Evolutionary conservation across 1,140 invertebrate genomes (phyloP), one percentile per base, ranked within the genome.

Genomic region (Diachasma alloeum): DNA sequence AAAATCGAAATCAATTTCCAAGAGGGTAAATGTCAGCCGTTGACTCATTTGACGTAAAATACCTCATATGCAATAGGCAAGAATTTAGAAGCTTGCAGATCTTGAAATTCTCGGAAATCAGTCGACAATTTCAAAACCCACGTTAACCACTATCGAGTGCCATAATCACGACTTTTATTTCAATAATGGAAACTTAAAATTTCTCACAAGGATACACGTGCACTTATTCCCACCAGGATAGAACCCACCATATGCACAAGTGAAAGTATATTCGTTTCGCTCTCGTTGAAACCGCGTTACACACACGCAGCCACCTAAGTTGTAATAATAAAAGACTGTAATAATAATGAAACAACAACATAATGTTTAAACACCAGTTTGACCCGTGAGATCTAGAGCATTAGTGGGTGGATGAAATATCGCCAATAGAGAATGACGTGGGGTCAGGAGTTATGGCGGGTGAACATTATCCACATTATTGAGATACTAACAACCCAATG

Each of bases 341-440:
- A 39, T 37, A 68, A 68, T 37, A 68, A 68, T 37, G 31, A 68
- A 39, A 36, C n/a, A 68, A 39, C 26, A 68, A 68, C 31, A 44
- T 70, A 42, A 22, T 59, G 37, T 39, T 63, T 42, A 66, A 48
- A 66, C 26, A 66, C 19, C 59, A 56, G 19, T 15, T 71, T 56
- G 24, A 42, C 59, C 69, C 75, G 75, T 72, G 75, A 66, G 75
- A 76, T 76, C 75, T 72, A 53, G 75, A 76, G 56, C 67, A 71
- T 24, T 63, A 26, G 68, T 72, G 75, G 75, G 75, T 72, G 75
- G 69, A 76, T 76, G 26, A 76, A 67, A 71, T 76, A 76, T 76
- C 2, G 68, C 5, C 67, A 19, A 63, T 76, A 44, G 69, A 71
- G 46, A n/a, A 53, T 19, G 17, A 71, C 8, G 24, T 69, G 11